Conservation (phyloP, 2,797 vertebrate genomes). For the Danionella dracula region DNA sequence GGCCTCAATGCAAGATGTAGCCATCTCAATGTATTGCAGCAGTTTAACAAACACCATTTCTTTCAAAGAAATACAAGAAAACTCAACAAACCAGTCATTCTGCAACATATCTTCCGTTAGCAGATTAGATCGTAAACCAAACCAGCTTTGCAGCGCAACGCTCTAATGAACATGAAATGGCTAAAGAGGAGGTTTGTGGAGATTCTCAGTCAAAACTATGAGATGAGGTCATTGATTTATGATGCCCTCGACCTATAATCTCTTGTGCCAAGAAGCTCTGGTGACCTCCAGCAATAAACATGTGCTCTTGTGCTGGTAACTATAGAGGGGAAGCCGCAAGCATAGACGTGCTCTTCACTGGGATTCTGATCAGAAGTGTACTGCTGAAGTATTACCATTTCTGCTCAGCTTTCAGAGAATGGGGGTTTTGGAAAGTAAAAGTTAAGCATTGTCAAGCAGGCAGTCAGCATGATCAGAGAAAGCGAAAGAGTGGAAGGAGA, state of each 20-base stretch:
- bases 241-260: neutral
- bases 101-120: neutral
- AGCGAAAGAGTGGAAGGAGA: too few relatives aligned
- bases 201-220: neutral
- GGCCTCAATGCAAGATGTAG: neutral
- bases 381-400: neutral
- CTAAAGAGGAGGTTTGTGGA: neutral
- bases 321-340: slow-evolving; percentile 21
- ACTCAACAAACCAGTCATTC: slow-evolving; percentile 14
- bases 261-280: neutral
- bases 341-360: neutral
- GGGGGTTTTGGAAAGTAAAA: slow-evolving; percentile 26
- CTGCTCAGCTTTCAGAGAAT: too few relatives aligned
- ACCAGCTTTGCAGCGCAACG: neutral
- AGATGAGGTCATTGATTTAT: slow-evolving; percentile 19
- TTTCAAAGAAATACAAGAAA: neutral
- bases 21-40: neutral
- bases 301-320: slow-evolving; percentile 26
- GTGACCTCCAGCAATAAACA: slow-evolving; percentile 12
- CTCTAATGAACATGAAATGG: neutral
- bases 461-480: neutral
- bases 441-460: slow-evolving; percentile 47
- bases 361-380: slow-evolving; percentile 8
- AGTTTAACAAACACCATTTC: neutral
- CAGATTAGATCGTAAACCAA: neutral